Evolutionary conservation across 2,888 invertebrate species (phyloP).

Genomic region (Dorcus parallelipipedus): DNA sequence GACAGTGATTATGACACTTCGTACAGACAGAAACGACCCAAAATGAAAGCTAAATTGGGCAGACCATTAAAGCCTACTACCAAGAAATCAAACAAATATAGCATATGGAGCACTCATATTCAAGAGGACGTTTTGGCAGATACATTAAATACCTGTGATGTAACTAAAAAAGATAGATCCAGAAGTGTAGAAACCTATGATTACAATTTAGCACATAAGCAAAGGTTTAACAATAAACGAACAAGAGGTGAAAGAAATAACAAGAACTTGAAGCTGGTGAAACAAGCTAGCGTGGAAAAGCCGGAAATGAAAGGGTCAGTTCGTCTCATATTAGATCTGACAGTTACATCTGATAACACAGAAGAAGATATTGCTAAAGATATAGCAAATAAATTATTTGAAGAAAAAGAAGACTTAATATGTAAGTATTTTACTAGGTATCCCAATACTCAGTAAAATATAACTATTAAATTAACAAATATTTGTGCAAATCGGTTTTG

Average conservation of each 20-base stretch:
- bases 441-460: neutral
- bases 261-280: conserved; percentile 56
- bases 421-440: conserved; percentile 52
- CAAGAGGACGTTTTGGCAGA: conserved; percentile 79
- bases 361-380: conserved; percentile 64
- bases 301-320: conserved; percentile 55
- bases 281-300: conserved; percentile 46
- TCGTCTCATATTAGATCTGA: conserved; percentile 59
- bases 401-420: conserved; percentile 71
- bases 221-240: conserved; percentile 54
- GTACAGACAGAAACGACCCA: conserved; percentile 55
- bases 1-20: conserved; percentile 52
- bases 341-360: conserved; percentile 51
- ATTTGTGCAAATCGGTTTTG: too few relatives aligned
- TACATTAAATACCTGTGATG: conserved; percentile 74
- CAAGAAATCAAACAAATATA: conserved; percentile 68
- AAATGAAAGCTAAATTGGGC: conserved; percentile 49
- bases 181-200: conserved; percentile 75
- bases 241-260: conserved; percentile 58
- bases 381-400: conserved; percentile 69
- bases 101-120: conserved; percentile 66
- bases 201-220: conserved; percentile 50
- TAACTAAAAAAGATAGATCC: conserved; percentile 64
- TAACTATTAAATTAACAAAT: too few relatives aligned
- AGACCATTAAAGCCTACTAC: conserved; percentile 42